Evolutionary conservation across 2,113 vertebrate species (phyloP).

Genomic region (Apaloderma vittatum): DNA sequence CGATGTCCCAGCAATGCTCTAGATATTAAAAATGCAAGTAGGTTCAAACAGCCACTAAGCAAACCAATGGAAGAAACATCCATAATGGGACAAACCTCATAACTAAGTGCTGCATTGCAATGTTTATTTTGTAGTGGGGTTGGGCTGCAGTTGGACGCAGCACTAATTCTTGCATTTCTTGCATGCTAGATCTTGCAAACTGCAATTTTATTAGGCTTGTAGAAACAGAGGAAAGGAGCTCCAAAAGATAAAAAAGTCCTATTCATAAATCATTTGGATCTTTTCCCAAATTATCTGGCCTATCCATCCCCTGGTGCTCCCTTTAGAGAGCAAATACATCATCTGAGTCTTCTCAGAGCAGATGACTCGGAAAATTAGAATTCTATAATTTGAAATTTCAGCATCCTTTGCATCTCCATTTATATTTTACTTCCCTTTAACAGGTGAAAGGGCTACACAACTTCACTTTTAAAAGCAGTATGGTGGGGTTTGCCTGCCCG

Average conservation of each 20-base stretch:
- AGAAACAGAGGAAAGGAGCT: neutral
- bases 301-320: neutral
- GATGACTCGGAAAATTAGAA: neutral
- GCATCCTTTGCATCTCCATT: neutral
- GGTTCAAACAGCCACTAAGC: neutral
- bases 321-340: neutral
- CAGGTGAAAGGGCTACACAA: neutral
- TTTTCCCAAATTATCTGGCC: neutral
- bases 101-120: neutral
- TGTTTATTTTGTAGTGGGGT: neutral
- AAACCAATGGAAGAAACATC: neutral
- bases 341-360: neutral
- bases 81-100: neutral
- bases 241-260: neutral
- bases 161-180: neutral
- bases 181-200: neutral
- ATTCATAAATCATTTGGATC: neutral
- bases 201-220: neutral
- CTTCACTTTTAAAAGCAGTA: neutral
- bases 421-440: neutral
- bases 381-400: neutral
- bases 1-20: neutral
- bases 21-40: neutral
- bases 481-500: neutral
- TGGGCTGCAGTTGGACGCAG: neutral